Base-by-base conservation (phyloP, 2,113 vertebrate genomes). In the Pandion haliaetus region DNA sequence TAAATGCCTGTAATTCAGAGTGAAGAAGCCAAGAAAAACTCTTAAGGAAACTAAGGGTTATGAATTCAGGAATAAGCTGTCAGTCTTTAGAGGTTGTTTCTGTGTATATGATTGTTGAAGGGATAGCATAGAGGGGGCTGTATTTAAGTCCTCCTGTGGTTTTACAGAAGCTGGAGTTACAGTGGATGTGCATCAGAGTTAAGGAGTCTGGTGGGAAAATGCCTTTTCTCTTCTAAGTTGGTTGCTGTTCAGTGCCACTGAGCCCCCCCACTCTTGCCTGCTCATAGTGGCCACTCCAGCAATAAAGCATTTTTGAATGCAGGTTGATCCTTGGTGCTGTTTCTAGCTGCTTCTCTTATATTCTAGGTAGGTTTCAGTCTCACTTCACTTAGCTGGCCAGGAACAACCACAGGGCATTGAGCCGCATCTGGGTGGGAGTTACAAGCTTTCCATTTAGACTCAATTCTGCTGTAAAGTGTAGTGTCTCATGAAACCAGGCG, bases 391-490 rank as follows among this genome's bases (percentile, higher is more conserved):
- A 12, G 17, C 44, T 54, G 58, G 20, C 45, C 40, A 38, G 47
- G 67, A 80, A 17, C 69, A 52, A 8, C 29, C 40, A 31, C n/a
- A 59, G 42, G 52, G 31, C n/a, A 6, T 54, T n/a, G 9, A 25
- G 29, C 79, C 52, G 71, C 24, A 18, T 28, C 44, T 26, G 44
- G 7, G 5, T 47, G 34, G 58, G 44, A 70, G 14, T 54, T 59
- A 13, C 0, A 3, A 34, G 36, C 52, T 79, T 71, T 65, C 34
- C 4, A 1, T 42, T 59, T 40, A 40, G 38, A 14, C 52, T n/a
- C 29, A 14, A 16, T 52, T 40, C 36, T 77, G 42, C 42, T 77
- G 24, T 57, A 8, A 73, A 26, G 36, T 58, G 57, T 11, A 28
- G 21, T 32, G 31, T 72, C 40, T 44, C 25, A 6, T 61, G 59